Percentiles rank a stretch among this genome's conserved stretches.
Conservation (phyloP, 53 echinoderm and acorn worm species). For the Stichopus horrens region DNA sequence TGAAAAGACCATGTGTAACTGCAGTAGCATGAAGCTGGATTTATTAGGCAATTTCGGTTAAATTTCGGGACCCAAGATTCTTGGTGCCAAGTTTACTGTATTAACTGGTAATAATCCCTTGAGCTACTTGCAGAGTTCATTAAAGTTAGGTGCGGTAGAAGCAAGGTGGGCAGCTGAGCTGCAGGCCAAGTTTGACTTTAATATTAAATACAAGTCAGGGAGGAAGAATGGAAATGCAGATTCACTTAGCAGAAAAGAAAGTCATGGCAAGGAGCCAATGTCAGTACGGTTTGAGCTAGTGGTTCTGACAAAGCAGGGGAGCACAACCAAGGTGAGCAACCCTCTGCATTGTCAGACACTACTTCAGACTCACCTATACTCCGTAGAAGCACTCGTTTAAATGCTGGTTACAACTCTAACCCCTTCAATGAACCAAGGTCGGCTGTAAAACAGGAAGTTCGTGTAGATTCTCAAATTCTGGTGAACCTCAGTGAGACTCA, state of each 20-base stretch:
- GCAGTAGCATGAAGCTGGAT: conserved; percentile 50
- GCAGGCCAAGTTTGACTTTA: conserved; percentile 45
- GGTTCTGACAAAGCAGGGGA: conserved; percentile 64
- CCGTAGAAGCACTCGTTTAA: conserved; percentile 16
- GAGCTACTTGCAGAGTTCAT: conserved; percentile 46
- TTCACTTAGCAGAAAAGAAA: conserved; percentile 29
- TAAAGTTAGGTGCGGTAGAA: conserved; percentile 47
- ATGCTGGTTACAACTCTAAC: conserved; percentile 40
- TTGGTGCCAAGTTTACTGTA: conserved; percentile 33
- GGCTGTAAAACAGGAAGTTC: not conserved
- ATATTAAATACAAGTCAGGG: conserved; percentile 26
- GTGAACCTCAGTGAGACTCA: conserved; percentile 59
- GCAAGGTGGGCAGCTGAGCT: conserved; percentile 47
- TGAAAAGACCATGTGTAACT: conserved; percentile 48
- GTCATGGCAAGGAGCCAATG: conserved; percentile 21
- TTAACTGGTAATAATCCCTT: conserved; percentile 54
- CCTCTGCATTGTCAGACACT: not conserved
- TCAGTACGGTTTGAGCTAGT: not conserved
- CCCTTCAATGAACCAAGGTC: conserved; percentile 38
- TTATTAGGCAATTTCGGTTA: conserved; percentile 52
- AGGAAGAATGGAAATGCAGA: conserved; percentile 45
- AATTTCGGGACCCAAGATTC: conserved; percentile 52
- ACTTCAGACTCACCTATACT: not conserved
- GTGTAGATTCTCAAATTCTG: conserved; percentile 39
- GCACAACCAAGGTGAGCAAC: conserved; percentile 5